Base-by-base conservation (phyloP, 2,113 vertebrate species). In the Edolisoma coerulescens region DNA sequence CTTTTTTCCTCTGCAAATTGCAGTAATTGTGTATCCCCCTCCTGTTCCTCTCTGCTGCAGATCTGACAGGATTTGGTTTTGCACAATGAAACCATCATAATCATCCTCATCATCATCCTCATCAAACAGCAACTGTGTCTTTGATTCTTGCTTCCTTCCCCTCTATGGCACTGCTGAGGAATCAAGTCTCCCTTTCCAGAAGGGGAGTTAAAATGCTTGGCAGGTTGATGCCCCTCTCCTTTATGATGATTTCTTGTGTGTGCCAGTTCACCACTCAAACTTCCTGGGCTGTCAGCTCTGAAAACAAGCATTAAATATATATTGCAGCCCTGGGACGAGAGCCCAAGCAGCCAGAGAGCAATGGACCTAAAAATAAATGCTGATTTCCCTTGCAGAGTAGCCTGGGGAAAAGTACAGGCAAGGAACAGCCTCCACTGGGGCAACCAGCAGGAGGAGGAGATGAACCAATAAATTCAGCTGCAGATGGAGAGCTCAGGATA, bases 311-410 rank as follows among this genome's bases (percentile, higher is more conserved):
- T 96, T 90, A 94, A 92, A 89, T 90, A 87, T 81, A 84, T 75
- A 89, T 84, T 88, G 65, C 60, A 92, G 60, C 53, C 71, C 68
- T 53, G 80, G 86, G 89, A 93, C 73, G 52, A 30, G 56, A 94
- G 88, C 85, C 86, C 92, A 87, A 75, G 32, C 45, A 59, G 70
- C 4, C 77, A 52, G 85, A 92, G 85, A 77, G 87, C 83, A 93
- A 67, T 24, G 37, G 64, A 76, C 80, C 90, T 93, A 93, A 96
- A 95, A 96, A 96, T 95, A 96, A 81, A 90, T 5, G 41, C 83
- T 90, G 59, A 52, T 91, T 94, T 92, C 71, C 87, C 84, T 82
- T 77, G 71, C 64, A 84, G 83, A 90, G 68, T 42, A 92, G 93
- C 83, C 86, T 65, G 86, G 65, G 80, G 92, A 87, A 47, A 86